Base-by-base conservation (phyloP, 2,113 vertebrate genomes). In the Thunnus maccoyii region DNA sequence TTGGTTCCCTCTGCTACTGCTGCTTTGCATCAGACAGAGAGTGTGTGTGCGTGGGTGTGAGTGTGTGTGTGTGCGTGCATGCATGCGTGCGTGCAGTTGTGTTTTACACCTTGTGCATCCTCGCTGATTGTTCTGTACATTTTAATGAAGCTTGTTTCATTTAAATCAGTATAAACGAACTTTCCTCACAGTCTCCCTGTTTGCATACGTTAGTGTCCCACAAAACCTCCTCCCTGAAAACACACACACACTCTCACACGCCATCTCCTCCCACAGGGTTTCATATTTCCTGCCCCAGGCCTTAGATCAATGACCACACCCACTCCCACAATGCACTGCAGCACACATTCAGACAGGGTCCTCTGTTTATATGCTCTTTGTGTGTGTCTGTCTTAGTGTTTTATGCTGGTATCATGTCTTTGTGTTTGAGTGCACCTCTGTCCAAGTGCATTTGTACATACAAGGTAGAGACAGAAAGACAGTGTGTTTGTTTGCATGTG, bases 1-100 rank as follows among this genome's bases (percentile, higher is more conserved):
- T 95, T 94, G 94, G 88, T 95, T 95, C 94, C 94, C 90, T 92
- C 90, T 95, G 95, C 87, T 85, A 72, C 88, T 76, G 84, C 87
- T 71, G 72, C 83, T 81, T 63, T 67, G 46, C 74, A 72, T 80
- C 61, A 9, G 3, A 71, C 14, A 11, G 36, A 60, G 56, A 68
- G 68, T 55, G 60, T 78, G 72, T 68, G 30, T 60, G 67, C 60
- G 44, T 51, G 22, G 22, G 22, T 22, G 22, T 22, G 22, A 1
- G 67, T 62, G 46, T 69, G 22, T 61, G 48, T 82, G 44, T 61
- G 61, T 78, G 56, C 69, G 62, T 61, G 17, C 46, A 17, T 67
- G 54, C 68, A 41, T 48, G 22, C 47, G 65, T 36, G 30, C 16
- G 48, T 32, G 30, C 15, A 30, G n/a, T 25, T 76, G 61, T 72